Evolutionary conservation across 2,113 vertebrate species (phyloP).

Genomic region (Periophthalmodon schlosseri): DNA sequence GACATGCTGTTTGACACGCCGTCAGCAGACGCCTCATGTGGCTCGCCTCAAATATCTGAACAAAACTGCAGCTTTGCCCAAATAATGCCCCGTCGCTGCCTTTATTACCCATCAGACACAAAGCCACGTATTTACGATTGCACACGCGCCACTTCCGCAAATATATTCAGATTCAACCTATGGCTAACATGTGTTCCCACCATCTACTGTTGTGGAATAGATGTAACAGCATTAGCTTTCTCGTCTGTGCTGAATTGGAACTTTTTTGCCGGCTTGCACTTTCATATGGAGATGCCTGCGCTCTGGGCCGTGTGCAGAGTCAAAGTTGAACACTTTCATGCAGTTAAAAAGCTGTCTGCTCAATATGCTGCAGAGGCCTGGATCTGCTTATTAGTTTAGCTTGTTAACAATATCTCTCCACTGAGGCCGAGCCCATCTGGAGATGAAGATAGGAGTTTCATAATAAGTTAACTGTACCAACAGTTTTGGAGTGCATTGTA

Average conservation of each 20-base stretch:
- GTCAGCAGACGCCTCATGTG: constrained; percentile 56
- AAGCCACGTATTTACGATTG: constrained; percentile 15
- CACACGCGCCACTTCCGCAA: background rate
- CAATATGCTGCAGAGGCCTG: constrained; percentile 55
- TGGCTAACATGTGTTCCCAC: constrained; percentile 9
- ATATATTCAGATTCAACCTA: background rate
- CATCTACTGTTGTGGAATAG: constrained; percentile 16
- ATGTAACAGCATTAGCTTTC: constrained; percentile 31
- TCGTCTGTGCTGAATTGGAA: constrained; percentile 50
- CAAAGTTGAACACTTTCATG: constrained; percentile 65
- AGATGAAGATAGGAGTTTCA: constrained; percentile 65
- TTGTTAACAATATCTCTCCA: constrained; percentile 69
- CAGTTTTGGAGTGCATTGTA: constrained; percentile 38
- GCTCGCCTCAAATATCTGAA: constrained; percentile 63
- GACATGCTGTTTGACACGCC: constrained; percentile 78
- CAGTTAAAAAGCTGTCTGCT: constrained; percentile 53
- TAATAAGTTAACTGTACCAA: constrained; percentile 60
- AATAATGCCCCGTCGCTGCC: constrained; percentile 34
- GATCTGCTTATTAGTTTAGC: constrained; percentile 67
- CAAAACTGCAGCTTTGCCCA: constrained; percentile 32
- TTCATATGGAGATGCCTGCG: constrained; percentile 56
- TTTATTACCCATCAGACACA: constrained; percentile 30
- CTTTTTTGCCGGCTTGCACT: constrained; percentile 66
- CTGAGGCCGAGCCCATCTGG: constrained; percentile 59
- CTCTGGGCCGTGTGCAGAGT: constrained; percentile 40